These are phyloP conservation scores for Papilio aristodemus DNA, from an alignment of 1,140 invertebrate species.

Conservation along the genomic window DNA sequence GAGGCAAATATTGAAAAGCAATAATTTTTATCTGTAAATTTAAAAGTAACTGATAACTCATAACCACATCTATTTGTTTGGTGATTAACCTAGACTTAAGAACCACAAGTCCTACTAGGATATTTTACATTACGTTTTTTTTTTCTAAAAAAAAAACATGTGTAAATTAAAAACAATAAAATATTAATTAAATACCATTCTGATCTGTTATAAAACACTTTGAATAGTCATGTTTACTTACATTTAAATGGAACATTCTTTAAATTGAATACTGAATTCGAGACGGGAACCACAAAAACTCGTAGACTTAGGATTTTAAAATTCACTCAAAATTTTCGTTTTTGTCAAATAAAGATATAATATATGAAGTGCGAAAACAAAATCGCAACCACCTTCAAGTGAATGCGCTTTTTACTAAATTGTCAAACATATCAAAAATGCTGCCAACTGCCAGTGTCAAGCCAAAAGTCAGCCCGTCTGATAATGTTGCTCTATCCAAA, in stretches of 20 bases:
- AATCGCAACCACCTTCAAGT: conserved; percentile 21
- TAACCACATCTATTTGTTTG: background rate
- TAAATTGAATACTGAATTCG: background rate
- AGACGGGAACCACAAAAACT: background rate
- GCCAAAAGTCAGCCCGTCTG: too few relatives aligned
- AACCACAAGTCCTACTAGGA: background rate
- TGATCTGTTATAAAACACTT: background rate
- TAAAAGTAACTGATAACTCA: background rate
- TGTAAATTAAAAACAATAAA: background rate
- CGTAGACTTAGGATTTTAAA: background rate
- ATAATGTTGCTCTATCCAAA: too few relatives aligned
- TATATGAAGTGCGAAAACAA: conserved; percentile 6
- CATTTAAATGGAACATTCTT: background rate
- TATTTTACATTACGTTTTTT: too few relatives aligned
- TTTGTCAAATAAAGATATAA: conserved; percentile 17
- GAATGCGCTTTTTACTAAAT: conserved; percentile 20
- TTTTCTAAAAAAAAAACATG: background rate
- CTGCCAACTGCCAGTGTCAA: conserved; percentile 15
- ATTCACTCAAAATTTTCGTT: conserved; percentile 11
- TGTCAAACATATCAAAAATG: conserved; percentile 11
- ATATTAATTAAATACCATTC: background rate
- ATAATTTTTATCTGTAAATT: background rate
- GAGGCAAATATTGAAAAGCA: too few relatives aligned
- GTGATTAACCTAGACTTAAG: background rate
- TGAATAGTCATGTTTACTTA: background rate